Base-by-base conservation (phyloP, 2,113 vertebrate species). In the Oryzias celebensis region DNA sequence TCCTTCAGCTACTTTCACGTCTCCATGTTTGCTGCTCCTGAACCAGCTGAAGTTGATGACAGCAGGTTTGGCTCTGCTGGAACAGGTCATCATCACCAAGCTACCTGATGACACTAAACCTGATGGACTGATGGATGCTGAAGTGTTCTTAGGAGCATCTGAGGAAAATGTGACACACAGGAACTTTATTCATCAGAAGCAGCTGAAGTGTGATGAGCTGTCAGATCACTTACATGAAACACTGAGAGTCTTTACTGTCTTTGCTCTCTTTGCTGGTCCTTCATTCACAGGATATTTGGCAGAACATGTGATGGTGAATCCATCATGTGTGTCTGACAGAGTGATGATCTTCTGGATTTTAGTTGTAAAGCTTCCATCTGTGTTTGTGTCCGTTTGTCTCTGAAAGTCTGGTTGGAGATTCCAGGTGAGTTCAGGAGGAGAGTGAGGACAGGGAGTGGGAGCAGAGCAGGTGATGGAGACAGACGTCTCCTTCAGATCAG, bases 61-160 rank as follows among this genome's bases (percentile, higher is more conserved):
- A 4, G 52, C 42, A 54, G 43, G n/a, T 0, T 57, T 66, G 47
- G 71, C 55, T 65, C 51, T 67, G 62, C 65, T 71, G 72, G 47
- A 70, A 67, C 57, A 60, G 49, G 45, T 71, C 50, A 80, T 58
- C 0, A 49, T 51, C 62, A 67, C 44, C 70, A 43, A 26, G 62
- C 23, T 60, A 43, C 53, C 80, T 22, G 28, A 63, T 24, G 22
- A 51, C 22, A 24, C 20, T 22, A 23, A 51, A 51, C 49, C 49
- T 51, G 49, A 14, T 53, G 52, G 16, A 53, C 52, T 31, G 52
- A 31, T 53, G 26, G 24, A 53, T 53, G 16, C 52, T 53, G 26
- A 53, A 26, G 52, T 53, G 16, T 36, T 3, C 16, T 31, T 53
- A 31, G 52, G 52, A 31, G 52, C 52, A 53, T 53, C 52, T 53